Evolutionary conservation across 1,140 invertebrate genomes (phyloP).

Genomic region (Phocides pigmalion): DNA sequence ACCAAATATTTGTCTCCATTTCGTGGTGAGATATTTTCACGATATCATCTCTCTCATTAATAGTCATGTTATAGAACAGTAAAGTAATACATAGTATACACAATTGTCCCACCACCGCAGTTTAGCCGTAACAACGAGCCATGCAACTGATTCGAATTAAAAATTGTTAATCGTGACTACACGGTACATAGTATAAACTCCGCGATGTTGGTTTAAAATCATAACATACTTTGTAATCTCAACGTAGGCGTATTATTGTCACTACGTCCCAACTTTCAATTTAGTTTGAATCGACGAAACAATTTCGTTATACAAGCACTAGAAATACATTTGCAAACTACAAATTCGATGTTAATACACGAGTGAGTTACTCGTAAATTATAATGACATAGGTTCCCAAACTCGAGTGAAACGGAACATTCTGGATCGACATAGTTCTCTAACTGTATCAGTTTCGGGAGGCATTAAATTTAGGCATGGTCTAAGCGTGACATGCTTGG

Average conservation of each 20-base stretch:
- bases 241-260: background rate
- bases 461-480: conserved; percentile 39
- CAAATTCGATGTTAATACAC: conserved; percentile 34
- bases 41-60: too few relatives aligned
- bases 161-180: too few relatives aligned
- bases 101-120: too few relatives aligned
- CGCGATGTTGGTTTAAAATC: too few relatives aligned
- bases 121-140: too few relatives aligned
- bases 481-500: conserved; percentile 14
- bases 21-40: too few relatives aligned
- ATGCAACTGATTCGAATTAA: too few relatives aligned
- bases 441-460: conserved; percentile 42
- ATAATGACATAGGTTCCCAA: conserved; percentile 42
- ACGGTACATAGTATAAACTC: too few relatives aligned
- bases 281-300: conserved; percentile 18
- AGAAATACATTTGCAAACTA: conserved; percentile 23
- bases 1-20: too few relatives aligned
- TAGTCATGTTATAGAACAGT: too few relatives aligned
- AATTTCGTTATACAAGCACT: conserved; percentile 15
- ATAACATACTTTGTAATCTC: too few relatives aligned
- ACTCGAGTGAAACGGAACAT: conserved; percentile 31
- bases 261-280: conserved; percentile 13
- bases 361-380: conserved; percentile 39
- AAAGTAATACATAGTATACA: too few relatives aligned
- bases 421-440: conserved; percentile 43